Evolutionary conservation across 1,140 invertebrate species (phyloP).

Genomic region (Muscidifurax raptorellus): DNA sequence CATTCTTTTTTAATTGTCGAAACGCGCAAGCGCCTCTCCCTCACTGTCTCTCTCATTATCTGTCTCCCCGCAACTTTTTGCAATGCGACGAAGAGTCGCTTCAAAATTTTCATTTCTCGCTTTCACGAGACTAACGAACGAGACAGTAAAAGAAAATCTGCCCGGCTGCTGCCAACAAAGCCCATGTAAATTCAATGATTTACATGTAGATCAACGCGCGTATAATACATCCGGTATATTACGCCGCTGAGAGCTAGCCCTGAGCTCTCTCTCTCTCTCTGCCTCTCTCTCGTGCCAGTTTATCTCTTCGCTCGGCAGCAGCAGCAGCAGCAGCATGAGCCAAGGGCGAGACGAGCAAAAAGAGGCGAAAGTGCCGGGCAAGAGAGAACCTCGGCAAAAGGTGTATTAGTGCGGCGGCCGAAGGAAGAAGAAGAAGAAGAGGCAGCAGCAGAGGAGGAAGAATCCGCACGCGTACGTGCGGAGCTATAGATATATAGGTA

Average conservation of each 20-base stretch:
- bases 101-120: too few species aligned
- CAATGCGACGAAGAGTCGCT: not conserved
- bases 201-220: slow-evolving; percentile 1
- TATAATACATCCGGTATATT: slow-evolving; percentile 34
- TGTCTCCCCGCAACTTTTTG: not conserved
- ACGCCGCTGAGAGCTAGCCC: not conserved
- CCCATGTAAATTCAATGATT: slow-evolving; percentile 25
- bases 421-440: slow-evolving; percentile 45
- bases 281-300: not conserved
- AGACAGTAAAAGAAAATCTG: not conserved
- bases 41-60: too few species aligned
- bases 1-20: not conserved
- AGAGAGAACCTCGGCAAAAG: slow-evolving; percentile 1
- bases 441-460: slow-evolving; percentile 46
- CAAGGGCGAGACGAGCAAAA: slow-evolving; percentile 39
- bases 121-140: too few species aligned
- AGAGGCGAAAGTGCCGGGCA: slow-evolving; percentile 32
- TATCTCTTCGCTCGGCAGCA: slow-evolving; percentile 21
- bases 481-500: slow-evolving; percentile 42
- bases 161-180: not conserved
- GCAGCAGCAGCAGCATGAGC: slow-evolving; percentile 26
- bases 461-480: slow-evolving; percentile 49
- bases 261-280: not conserved
- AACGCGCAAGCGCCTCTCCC: not conserved
- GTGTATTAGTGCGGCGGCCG: not conserved